A percentile compares a stretch with the other conserved stretches of the same genome.
Conservation (phyloP, 2,797 vertebrate genomes). For the Buphagus erythrorhynchus region DNA sequence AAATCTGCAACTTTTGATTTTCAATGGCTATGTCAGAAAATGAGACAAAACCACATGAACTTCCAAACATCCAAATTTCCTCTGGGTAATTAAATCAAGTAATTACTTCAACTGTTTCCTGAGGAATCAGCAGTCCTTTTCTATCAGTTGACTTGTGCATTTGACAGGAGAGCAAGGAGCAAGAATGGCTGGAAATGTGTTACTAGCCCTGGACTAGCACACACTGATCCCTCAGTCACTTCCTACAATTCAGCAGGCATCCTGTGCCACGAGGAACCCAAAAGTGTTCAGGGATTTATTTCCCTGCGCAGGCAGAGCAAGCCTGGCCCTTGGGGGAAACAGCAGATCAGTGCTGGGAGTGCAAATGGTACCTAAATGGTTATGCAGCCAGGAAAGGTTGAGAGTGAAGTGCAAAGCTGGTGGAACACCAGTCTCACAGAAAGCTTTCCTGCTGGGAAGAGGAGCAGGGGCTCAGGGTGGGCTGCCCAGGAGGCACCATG, state of each 20-base stretch:
- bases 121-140: neutral
- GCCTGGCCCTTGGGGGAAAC: neutral
- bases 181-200: neutral
- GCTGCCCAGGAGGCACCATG: neutral
- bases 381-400: neutral
- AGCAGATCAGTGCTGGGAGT: neutral
- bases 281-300: neutral
- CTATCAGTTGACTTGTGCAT: neutral
- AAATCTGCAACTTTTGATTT: neutral
- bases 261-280: neutral
- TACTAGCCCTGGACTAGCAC: neutral
- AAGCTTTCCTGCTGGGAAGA: neutral
- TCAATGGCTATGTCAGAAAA: neutral
- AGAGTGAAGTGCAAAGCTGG: neutral
- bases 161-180: neutral
- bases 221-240: neutral
- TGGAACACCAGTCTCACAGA: neutral
- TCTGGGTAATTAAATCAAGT: neutral
- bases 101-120: neutral
- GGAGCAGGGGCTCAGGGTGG: neutral
- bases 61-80: neutral
- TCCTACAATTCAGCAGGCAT: neutral
- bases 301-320: neutral
- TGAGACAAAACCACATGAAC: neutral
- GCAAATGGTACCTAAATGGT: neutral